Base-by-base conservation (phyloP, 2,888 invertebrate genomes). In the Orgyia antiqua region DNA sequence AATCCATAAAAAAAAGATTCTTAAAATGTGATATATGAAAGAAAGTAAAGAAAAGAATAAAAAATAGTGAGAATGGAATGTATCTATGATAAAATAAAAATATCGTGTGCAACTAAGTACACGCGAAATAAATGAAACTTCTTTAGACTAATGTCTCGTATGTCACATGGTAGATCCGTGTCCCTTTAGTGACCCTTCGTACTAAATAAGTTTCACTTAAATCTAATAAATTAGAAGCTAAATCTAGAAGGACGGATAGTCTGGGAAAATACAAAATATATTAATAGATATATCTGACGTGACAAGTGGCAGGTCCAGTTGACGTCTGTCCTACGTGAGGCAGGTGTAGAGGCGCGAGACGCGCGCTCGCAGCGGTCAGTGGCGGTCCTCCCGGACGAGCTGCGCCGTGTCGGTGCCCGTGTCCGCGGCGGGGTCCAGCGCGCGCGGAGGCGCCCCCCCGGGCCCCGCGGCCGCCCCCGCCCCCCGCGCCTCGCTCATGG, bases 381-480 rank as follows among this genome's bases (percentile, higher is more conserved):
- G 70, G 80, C 92, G 92, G 88, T 96, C 95, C 88, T 96, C 96
- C 75, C 92, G 92, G 51, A 97, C 96, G 51, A 97, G 89, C 72
- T 93, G 92, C 76, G 94, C 94, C 26, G 97, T 97, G 83, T 97
- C 97, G 75, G 93, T 94, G 71, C 95, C 96, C 33, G 95, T 94
- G 76, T 97, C 96, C 36, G 91, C 90, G 30, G 92, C 90, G 2
- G 96, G 96, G 82, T 96, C 95, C 39, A 96, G 88, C 91, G 90
- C 71, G 90, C 93, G 73, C 92, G 89, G 92, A 91, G 51, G 68
- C 23, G 47, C 55, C 24, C 45, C 52, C 29, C 47, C 67, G 91
- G 15, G 15, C 4, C 15, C 15, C n/a, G 91, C 54, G n/a, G 43
- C 41, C 38, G 36, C 45, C 13, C 49, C 61, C 40, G 56, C 63